A percentile compares a stretch with the other conserved stretches of the same genome.
Conservation (phyloP, 2,888 invertebrate species). For the Gryllus longicercus region DNA sequence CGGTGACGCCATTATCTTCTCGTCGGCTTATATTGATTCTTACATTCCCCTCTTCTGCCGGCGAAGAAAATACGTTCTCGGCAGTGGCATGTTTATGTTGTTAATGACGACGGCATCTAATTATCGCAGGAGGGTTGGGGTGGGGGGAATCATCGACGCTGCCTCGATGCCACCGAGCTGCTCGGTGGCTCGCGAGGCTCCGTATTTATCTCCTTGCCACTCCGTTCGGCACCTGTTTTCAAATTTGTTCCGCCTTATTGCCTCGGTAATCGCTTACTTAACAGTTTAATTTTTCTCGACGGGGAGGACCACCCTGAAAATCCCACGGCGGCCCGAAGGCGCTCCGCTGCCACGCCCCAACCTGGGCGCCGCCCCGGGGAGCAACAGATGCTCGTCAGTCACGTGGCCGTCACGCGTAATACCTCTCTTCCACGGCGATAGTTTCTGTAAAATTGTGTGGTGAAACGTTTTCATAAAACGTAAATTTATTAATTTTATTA, state of each 20-base stretch:
- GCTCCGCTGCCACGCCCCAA: background rate
- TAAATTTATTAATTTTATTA: too few species aligned
- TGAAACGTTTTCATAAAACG: too few species aligned
- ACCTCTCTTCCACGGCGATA: too few species aligned
- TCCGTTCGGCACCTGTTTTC: conserved; percentile 10
- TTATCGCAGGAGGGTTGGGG: background rate
- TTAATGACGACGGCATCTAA: conserved; percentile 4
- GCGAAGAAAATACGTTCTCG: background rate
- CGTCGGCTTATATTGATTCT: too few species aligned
- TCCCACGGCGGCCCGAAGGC: background rate
- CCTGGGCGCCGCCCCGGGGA: too few species aligned
- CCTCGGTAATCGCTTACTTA: conserved; percentile 7
- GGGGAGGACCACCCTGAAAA: conserved; percentile 6
- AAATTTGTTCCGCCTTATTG: conserved; percentile 8
- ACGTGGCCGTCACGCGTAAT: too few species aligned
- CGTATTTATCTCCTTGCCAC: conserved; percentile 10
- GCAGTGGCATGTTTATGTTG: background rate
- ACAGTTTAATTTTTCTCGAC: conserved; percentile 9
- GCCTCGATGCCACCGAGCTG: background rate
- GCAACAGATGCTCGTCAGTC: too few species aligned
- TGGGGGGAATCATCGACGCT: too few species aligned
- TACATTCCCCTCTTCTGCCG: background rate
- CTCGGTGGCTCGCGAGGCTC: background rate
- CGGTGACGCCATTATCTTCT: too few species aligned
- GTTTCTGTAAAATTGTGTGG: too few species aligned